phyloP scores from a whole-genome alignment of 2,797 vertebrate species.

The Apodemus agrarius region DNA sequence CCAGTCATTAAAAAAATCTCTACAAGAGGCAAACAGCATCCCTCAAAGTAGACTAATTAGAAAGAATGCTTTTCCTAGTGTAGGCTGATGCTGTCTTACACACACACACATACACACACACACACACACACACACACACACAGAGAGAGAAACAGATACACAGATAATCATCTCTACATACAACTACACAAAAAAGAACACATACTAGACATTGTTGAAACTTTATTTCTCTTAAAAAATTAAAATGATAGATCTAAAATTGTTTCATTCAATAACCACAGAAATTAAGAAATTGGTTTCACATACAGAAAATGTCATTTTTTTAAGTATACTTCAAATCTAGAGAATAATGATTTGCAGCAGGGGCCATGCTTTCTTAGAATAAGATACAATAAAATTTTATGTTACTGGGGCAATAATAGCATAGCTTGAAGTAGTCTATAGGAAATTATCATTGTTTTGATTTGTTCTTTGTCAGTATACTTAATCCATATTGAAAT shows the following conservation, averaged over 20 bases:
- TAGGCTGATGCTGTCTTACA: neutral
- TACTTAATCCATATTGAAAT: slow-evolving; percentile 24
- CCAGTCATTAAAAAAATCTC: neutral
- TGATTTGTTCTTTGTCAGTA: slow-evolving; percentile 39
- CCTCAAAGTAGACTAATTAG: neutral
- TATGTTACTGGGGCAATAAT: neutral
- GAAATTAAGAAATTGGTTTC: slow-evolving; percentile 23
- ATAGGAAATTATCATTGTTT: slow-evolving; percentile 28
- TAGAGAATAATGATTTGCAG: neutral
- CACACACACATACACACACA: too few relatives aligned
- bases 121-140: neutral
- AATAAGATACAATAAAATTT: neutral
- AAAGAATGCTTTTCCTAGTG: neutral
- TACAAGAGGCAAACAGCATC: neutral
- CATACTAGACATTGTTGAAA: neutral
- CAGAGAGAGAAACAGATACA: neutral
- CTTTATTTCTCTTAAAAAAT: slow-evolving; percentile 16
- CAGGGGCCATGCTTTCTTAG: neutral
- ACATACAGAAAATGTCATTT: neutral
- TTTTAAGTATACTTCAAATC: slow-evolving; percentile 27
- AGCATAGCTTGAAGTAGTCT: neutral
- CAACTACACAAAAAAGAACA: neutral
- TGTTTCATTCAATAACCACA: neutral
- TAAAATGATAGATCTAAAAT: slow-evolving; percentile 1
- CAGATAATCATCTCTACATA: neutral